Evolutionary conservation across 2,113 vertebrate species (phyloP).

Genomic region (Pluvialis apricaria): DNA sequence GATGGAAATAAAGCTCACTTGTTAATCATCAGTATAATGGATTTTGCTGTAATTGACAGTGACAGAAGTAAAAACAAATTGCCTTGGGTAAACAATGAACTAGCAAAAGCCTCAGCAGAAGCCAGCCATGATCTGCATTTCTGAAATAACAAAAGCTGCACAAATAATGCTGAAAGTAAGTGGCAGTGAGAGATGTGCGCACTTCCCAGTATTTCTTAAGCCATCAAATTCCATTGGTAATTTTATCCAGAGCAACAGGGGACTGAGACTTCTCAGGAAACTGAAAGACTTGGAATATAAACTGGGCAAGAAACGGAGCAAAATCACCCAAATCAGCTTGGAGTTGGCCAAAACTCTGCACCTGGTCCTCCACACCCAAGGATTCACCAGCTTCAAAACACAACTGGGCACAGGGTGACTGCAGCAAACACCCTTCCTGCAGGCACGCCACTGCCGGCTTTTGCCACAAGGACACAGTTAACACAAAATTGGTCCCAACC

Average conservation of each 20-base stretch:
- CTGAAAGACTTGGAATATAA: neutral
- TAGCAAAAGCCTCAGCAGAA: neutral
- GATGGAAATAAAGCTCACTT: slow-evolving; percentile 35
- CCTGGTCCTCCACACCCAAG: neutral
- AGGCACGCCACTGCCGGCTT: neutral
- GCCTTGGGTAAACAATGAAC: slow-evolving; percentile 12
- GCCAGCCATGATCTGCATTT: neutral
- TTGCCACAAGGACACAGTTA: too few relatives aligned
- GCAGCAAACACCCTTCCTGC: too few relatives aligned
- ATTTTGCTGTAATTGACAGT: slow-evolving; percentile 59
- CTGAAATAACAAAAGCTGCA: neutral
- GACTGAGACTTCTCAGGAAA: neutral
- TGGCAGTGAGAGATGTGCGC: neutral
- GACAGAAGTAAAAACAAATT: slow-evolving; percentile 54
- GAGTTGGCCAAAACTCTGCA: neutral
- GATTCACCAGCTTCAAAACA: neutral
- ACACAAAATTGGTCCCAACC: neutral
- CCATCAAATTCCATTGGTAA: neutral
- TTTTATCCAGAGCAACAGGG: neutral
- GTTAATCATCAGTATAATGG: slow-evolving; percentile 44
- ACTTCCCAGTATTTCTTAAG: neutral
- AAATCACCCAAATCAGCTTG: neutral
- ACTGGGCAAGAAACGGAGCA: neutral
- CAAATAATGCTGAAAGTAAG: neutral
- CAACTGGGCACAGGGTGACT: neutral